Conservation (phyloP, 2,113 vertebrate genomes). For the Hyla sarda region DNA sequence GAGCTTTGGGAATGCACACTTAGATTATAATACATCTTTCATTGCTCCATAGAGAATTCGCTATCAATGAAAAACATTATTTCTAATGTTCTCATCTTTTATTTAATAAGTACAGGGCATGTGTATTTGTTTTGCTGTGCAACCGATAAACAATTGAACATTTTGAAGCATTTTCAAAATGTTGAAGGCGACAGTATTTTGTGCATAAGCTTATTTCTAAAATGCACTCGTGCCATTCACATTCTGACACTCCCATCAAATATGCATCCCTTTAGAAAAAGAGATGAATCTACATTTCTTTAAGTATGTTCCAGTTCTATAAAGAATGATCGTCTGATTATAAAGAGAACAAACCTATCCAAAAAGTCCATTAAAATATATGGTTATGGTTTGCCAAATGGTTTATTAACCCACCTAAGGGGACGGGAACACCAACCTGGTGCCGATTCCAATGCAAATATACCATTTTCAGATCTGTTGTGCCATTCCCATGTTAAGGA, state of each 20-base stretch:
- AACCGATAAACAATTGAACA: constrained; percentile 36
- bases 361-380: too few species aligned
- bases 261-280: background rate
- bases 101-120: constrained; percentile 51
- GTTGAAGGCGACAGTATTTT: background rate
- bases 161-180: background rate
- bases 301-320: background rate
- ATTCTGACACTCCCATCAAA: background rate
- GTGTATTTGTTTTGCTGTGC: constrained; percentile 10
- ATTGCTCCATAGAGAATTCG: constrained; percentile 51
- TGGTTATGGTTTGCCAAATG: too few species aligned
- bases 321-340: too few species aligned
- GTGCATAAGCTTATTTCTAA: background rate
- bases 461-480: too few species aligned
- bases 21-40: constrained; percentile 58
- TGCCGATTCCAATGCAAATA: too few species aligned
- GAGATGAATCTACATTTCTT: background rate
- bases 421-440: too few species aligned
- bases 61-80: constrained; percentile 57
- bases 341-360: too few species aligned
- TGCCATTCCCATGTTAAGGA: too few species aligned
- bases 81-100: constrained; percentile 58
- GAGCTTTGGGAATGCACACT: constrained; percentile 50
- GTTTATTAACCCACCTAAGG: too few species aligned
- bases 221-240: background rate